Evolutionary conservation across 1,140 invertebrate species (phyloP), one percentile per base, ranked within the genome.

Genomic region (Parasteatoda tepidariorum): DNA sequence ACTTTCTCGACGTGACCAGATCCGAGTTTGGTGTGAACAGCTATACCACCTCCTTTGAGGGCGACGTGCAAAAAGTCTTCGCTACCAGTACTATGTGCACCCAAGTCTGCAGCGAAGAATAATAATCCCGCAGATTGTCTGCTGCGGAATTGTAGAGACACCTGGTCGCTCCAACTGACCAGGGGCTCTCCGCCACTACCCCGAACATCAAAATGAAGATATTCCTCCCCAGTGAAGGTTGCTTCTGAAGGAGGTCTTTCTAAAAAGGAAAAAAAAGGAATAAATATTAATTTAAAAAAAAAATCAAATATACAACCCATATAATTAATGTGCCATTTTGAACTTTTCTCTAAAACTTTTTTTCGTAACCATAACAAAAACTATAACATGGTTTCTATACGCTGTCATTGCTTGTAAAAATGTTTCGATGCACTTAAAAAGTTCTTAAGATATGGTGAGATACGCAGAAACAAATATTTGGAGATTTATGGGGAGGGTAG

Each of bases 171-270:
- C 73, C 94, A 94, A 88, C 94, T 95, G 70, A 96, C 92, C 85
- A 97, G 93, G 0, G 95, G 94, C 85, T 95, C 94, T 0, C 94
- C 75, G 0, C 83, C 83, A 9, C 74, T 64, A 93, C 95, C 93
- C 54, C 93, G 94, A 83, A 97, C 90, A 89, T 98, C 95, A 90
- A 98, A 98, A 67, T 94, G 96, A 81, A 98, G 92, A 90, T 95
- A 98, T 90, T 98, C 95, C 2, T 92, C 92, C 11, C 97, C 97
- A 84, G 93, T 92, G 89, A 98, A 98, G 62, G 96, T 97, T 26
- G 96, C 95, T 91, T 98, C 96, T 66, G 95, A 94, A 26, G 95
- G 95, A 26, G 94, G 93, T 91, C 96, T 97, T 89, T 97, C 97
- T 98, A 93, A 22, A 92, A 94, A 85, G 81, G 79, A 81, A 86